Base-by-base conservation (phyloP, 2,797 vertebrate genomes). In the Yasuhikotakia modesta region DNA sequence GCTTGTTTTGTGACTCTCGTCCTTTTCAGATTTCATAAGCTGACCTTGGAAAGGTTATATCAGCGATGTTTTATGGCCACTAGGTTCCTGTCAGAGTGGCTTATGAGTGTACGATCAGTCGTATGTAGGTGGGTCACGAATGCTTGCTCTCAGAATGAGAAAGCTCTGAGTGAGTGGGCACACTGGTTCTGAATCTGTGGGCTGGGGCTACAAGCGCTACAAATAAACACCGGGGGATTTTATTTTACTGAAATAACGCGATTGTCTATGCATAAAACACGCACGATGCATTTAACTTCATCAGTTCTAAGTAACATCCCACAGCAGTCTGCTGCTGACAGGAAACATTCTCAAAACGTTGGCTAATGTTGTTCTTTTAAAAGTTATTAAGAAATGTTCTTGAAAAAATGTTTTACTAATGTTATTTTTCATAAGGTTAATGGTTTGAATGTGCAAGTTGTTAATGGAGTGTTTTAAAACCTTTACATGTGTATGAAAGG, bases 221-320 rank as follows among this genome's bases (percentile, higher is more conserved):
- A 82, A 82, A 82, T 85, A 85, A 81, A 85, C 81, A 85, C 17
- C 5, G 45, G 68, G 81, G 81, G 76, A 75, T 60, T 69, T 76
- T 84, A 76, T 82, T 79, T 67, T 53, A 70, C 24, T 57, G 21
- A 65, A 74, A 65, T 48, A 1, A 14, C 46, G 52, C n/a, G n/a
- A 10, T 50, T 50, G 14, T 64, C 30, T 21, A 75, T 45, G 61
- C 13, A 45, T 55, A n/a, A n/a, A 74, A 6, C 52, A 53, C 52
- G 43, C 30, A 7, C 27, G 5, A 32, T 46, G 46, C 43, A 16
- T 64, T 17, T 39, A 4, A 30, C 12, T 10, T 13, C 46, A 60
- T 27, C 27, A n/a, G 5, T 11, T 58, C 16, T 11, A 32, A 46
- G 32, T 48, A 16, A 48, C 12, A 58, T n/a, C 5, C 14, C 4